Conservation (phyloP, 2,113 vertebrate genomes). For the Nicator chloris region DNA sequence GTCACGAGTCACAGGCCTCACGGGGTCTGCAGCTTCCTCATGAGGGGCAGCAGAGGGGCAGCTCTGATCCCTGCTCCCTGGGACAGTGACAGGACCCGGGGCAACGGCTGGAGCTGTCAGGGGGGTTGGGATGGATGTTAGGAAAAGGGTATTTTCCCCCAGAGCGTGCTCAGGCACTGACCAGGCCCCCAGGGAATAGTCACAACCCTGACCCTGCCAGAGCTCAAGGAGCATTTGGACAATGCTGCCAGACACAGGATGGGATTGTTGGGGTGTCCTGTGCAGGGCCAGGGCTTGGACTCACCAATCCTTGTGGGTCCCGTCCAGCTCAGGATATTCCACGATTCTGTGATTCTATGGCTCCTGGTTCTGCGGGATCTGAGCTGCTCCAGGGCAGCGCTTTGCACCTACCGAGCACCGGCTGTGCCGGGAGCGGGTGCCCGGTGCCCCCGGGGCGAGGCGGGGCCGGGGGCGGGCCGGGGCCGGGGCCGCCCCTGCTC, state of each 20-base stretch:
- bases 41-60: background rate
- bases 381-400: background rate
- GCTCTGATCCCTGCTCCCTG: background rate
- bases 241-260: background rate
- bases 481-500: background rate
- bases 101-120: background rate
- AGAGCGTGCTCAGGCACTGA: background rate
- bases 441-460: background rate
- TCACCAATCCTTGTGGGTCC: background rate
- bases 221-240: background rate
- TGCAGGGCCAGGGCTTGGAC: background rate
- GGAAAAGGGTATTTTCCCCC: background rate
- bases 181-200: background rate
- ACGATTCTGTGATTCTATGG: accelerated
- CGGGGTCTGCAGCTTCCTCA: background rate
- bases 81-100: background rate
- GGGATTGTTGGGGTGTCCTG: background rate
- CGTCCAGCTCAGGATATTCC: background rate
- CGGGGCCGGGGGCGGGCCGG: background rate
- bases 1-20: background rate
- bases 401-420: background rate
- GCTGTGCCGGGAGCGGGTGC: background rate
- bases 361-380: background rate
- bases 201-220: background rate
- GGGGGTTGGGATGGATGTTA: background rate